These are phyloP conservation scores for Notoglanidium macrostoma DNA, from an alignment of 2,797 vertebrate species.

Conservation along the genomic window DNA sequence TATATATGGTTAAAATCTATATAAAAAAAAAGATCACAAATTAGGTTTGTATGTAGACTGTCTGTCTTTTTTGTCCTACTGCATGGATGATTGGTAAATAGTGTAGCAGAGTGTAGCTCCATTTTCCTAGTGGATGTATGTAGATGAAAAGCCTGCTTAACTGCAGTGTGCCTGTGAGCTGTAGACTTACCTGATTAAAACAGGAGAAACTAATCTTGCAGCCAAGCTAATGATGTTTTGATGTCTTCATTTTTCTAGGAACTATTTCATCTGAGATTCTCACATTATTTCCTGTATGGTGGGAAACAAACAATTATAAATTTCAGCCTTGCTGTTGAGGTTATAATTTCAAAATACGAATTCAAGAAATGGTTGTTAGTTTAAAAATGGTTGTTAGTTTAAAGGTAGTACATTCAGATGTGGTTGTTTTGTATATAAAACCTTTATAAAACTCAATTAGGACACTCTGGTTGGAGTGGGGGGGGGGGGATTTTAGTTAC, in stretches of 20 bases:
- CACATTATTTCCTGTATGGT: neutral
- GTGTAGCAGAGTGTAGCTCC: neutral
- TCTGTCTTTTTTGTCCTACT: neutral
- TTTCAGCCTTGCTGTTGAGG: neutral
- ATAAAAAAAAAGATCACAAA: neutral
- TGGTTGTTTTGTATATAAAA: neutral
- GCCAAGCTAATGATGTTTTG: neutral
- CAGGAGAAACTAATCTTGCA: neutral
- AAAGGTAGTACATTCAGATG: too few relatives aligned
- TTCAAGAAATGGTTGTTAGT: too few relatives aligned
- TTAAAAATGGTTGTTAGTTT: neutral
- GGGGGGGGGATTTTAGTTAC: neutral
- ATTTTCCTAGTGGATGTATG: neutral
- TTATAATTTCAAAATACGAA: neutral
- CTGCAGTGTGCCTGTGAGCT: neutral
- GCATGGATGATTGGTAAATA: too few relatives aligned
- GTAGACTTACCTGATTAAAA: neutral
- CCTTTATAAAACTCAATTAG: conserved; percentile 1
- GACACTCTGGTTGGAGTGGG: neutral
- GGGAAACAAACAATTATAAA: neutral
- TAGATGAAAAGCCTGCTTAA: neutral
- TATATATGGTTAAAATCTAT: neutral
- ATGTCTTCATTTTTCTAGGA: neutral
- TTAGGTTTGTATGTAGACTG: neutral
- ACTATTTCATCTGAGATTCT: neutral